A percentile compares a stretch with the other conserved stretches of the same genome.
phyloP scores from a whole-genome alignment of 1,140 invertebrate genomes.

The Cydia strobilella region DNA sequence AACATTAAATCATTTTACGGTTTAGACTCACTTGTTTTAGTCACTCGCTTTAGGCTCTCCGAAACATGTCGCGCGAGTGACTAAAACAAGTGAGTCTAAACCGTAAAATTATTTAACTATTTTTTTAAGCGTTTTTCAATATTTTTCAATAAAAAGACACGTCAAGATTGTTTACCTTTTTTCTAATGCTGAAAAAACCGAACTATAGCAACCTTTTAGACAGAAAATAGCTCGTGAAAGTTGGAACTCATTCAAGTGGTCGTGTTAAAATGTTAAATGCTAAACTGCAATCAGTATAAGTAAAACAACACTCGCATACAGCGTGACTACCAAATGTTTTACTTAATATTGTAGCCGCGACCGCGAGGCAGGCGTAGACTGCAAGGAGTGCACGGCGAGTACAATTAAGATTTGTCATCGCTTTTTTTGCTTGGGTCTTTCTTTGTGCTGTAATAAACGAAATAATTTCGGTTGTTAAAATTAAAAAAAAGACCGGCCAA shows the following conservation, averaged over 20 bases:
- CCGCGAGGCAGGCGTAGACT: neutral
- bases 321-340: neutral
- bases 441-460: conserved; percentile 1
- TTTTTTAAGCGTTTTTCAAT: no score
- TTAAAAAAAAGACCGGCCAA: neutral
- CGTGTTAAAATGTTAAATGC: neutral
- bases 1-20: no score
- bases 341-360: neutral
- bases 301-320: conserved; percentile 11
- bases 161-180: no score
- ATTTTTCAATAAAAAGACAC: no score
- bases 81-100: no score
- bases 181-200: no score
- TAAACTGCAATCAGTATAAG: neutral
- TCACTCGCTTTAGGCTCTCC: no score
- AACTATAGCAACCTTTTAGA: no score
- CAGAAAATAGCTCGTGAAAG: neutral
- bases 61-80: no score
- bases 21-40: no score
- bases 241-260: neutral
- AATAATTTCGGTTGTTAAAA: neutral
- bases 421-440: conserved; percentile 22
- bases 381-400: neutral
- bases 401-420: conserved; percentile 12
- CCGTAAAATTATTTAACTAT: no score